phyloP scores from a whole-genome alignment of 1,140 invertebrate genomes.

The Pteromalus puparum region DNA sequence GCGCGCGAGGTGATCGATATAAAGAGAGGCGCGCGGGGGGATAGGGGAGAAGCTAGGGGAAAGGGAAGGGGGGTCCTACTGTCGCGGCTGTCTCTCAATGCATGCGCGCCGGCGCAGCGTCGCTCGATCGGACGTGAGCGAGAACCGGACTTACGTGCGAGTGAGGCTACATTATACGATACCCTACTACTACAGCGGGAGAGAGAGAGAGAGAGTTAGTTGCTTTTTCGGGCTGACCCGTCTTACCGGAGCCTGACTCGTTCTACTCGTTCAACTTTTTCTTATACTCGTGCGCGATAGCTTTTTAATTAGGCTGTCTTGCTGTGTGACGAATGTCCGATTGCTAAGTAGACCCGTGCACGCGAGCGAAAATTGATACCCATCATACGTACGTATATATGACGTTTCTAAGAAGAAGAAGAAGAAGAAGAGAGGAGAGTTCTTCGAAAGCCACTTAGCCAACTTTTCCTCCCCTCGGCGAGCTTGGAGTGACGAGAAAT shows the following conservation, averaged over 20 bases:
- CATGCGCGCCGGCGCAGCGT: background rate
- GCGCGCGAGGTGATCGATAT: slow-evolving; percentile 40
- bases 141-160: slow-evolving; percentile 10
- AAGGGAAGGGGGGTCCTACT: background rate
- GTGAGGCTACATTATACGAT: too few relatives aligned
- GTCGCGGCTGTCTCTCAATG: background rate
- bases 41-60: too few relatives aligned
- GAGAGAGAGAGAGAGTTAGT: background rate
- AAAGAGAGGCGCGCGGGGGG: slow-evolving; percentile 13
- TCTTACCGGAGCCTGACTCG: background rate
- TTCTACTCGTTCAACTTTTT: background rate
- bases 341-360: background rate
- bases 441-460: background rate
- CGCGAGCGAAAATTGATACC: background rate
- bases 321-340: background rate
- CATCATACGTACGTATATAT: background rate
- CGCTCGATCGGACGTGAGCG: background rate
- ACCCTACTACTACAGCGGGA: background rate
- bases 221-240: too few relatives aligned
- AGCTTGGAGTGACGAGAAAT: background rate
- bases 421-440: background rate
- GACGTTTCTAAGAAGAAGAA: background rate
- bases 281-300: background rate
- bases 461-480: background rate
- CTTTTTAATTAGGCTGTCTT: background rate